These are phyloP conservation scores for Saxidomus purpurata DNA, from an alignment of 1,140 invertebrate genomes.

Conservation along the genomic window DNA sequence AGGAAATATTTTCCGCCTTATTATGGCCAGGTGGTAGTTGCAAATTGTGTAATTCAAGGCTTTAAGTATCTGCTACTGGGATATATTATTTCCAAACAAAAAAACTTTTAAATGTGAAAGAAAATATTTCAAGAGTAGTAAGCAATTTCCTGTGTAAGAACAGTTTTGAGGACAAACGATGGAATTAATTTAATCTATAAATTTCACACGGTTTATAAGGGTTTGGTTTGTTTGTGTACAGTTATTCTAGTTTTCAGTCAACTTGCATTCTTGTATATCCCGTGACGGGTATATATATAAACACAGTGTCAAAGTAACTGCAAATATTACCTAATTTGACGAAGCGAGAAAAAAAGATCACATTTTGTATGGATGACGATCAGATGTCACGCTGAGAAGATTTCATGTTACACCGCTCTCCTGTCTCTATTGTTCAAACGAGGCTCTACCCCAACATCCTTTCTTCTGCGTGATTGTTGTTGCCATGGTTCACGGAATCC, in stretches of 20 bases:
- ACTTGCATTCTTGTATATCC: too few species aligned
- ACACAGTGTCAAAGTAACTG: background rate
- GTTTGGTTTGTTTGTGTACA: too few species aligned
- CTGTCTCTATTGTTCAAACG: background rate
- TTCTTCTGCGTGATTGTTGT: conserved; percentile 44
- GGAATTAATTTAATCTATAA: too few species aligned
- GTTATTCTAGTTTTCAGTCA: too few species aligned
- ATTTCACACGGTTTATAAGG: too few species aligned
- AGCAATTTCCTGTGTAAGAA: background rate
- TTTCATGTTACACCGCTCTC: conserved; percentile 7
- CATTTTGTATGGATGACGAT: background rate
- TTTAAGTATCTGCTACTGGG: background rate
- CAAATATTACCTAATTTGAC: conserved; percentile 19
- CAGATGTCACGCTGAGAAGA: conserved; percentile 10
- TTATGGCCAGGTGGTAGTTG: background rate
- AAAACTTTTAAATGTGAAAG: background rate
- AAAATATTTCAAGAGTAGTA: background rate
- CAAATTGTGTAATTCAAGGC: background rate
- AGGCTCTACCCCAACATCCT: conserved; percentile 10
- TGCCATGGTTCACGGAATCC: background rate
- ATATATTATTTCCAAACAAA: background rate
- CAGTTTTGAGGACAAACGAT: too few species aligned
- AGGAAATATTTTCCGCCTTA: too few species aligned
- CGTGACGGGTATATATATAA: background rate
- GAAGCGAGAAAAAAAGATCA: conserved; percentile 3